phyloP scores from a whole-genome alignment of 2,113 vertebrate genomes.

The Ovibos moschatus region DNA sequence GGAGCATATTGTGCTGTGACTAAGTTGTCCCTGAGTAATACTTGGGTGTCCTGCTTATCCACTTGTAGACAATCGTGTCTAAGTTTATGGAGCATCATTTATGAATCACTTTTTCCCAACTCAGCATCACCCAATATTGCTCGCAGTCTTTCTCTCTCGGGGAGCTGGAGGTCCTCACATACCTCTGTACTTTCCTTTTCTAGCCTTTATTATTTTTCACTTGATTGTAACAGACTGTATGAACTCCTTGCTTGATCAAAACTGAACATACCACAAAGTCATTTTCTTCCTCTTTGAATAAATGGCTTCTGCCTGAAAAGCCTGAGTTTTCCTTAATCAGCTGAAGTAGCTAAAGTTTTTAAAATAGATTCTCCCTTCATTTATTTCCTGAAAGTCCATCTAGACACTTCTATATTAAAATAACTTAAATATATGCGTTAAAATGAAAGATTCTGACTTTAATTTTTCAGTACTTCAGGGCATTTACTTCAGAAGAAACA shows the following conservation, averaged over 20 bases:
- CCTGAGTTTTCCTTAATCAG: conserved; percentile 59
- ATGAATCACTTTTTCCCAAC: background rate
- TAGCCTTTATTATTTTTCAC: background rate
- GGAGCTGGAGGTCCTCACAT: background rate
- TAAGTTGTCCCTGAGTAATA: background rate
- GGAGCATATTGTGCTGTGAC: too few species aligned
- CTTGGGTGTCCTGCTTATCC: background rate
- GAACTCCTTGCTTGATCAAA: conserved; percentile 62
- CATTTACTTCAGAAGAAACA: background rate
- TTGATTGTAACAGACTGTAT: background rate
- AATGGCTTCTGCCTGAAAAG: conserved; percentile 69
- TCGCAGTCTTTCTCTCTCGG: background rate
- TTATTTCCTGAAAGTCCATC: background rate
- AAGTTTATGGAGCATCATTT: background rate
- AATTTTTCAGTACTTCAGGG: background rate
- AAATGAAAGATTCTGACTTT: background rate
- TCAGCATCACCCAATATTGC: accelerated
- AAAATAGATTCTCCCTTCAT: background rate
- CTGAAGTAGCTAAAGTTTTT: background rate
- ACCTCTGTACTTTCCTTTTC: background rate
- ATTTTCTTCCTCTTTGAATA: conserved; percentile 69
- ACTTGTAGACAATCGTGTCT: background rate
- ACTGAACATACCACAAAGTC: conserved; percentile 54
- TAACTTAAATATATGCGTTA: background rate
- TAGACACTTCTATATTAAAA: background rate